phyloP scores from a whole-genome alignment of 2,113 vertebrate genomes.

The Athene cunicularia region DNA sequence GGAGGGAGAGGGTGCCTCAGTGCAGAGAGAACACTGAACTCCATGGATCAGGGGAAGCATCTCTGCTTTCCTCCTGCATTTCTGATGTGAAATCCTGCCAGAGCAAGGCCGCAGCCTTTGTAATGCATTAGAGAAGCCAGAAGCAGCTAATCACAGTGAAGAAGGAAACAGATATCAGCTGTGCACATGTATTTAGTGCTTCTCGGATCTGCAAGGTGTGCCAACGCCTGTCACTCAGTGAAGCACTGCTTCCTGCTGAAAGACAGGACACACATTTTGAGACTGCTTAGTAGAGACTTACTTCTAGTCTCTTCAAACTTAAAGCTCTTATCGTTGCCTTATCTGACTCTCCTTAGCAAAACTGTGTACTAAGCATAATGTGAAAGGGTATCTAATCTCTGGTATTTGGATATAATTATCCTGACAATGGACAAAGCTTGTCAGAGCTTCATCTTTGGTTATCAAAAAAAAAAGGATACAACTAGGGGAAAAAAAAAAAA shows the following conservation, averaged over 20 bases:
- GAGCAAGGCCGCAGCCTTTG: background rate
- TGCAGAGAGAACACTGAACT: background rate
- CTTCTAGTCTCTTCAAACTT: background rate
- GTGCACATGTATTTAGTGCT: background rate
- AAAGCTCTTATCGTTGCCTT: background rate
- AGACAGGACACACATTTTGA: no score
- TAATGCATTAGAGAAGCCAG: fast-evolving
- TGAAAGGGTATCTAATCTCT: background rate
- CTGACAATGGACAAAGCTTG: background rate
- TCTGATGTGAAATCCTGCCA: background rate
- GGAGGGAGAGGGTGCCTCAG: background rate
- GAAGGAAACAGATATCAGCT: background rate
- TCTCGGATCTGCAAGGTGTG: background rate
- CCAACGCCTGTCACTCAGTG: background rate
- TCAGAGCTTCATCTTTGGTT: background rate
- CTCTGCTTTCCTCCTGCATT: background rate
- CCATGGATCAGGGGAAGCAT: background rate
- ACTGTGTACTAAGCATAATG: background rate
- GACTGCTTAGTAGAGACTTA: no score
- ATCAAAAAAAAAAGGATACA: background rate
- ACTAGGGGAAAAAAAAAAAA: no score
- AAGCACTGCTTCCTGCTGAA: background rate
- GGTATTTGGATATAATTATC: background rate
- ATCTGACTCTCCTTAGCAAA: background rate
- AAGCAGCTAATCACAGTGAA: background rate